phyloP scores from a whole-genome alignment of 2,113 vertebrate species.

The Fregetta grallaria region DNA sequence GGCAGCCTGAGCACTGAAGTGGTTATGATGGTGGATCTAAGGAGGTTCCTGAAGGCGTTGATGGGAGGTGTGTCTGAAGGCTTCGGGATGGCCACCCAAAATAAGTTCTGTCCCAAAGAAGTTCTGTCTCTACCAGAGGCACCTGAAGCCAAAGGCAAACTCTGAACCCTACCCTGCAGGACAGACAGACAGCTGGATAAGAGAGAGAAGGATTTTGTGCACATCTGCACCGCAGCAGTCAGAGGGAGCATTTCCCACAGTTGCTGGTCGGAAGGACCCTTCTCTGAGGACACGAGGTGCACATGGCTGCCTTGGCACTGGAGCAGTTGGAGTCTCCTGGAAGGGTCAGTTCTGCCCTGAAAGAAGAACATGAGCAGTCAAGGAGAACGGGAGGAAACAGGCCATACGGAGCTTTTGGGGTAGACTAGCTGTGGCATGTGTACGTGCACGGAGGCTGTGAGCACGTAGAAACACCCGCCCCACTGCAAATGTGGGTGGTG shows the following conservation, averaged over 20 bases:
- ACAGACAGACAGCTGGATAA: neutral
- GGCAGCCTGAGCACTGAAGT: neutral
- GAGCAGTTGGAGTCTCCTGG: neutral
- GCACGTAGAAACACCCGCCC: rapidly evolving
- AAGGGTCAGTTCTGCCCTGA: neutral
- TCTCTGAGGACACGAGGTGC: neutral
- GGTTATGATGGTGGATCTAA: neutral
- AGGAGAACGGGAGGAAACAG: neutral
- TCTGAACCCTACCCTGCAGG: neutral
- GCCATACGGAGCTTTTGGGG: neutral
- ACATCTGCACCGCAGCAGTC: neutral
- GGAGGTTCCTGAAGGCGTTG: neutral
- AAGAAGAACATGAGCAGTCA: no score
- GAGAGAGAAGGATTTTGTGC: neutral
- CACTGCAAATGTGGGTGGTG: rapidly evolving
- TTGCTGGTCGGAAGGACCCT: neutral
- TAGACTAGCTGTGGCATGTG: rapidly evolving
- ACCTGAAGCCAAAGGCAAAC: neutral
- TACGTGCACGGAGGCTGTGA: rapidly evolving
- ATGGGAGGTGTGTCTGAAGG: neutral
- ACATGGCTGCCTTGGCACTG: neutral
- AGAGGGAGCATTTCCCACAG: neutral
- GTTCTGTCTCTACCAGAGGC: neutral
- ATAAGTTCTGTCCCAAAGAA: neutral
- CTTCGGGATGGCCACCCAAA: neutral